These are phyloP conservation scores for Amphiduros pacificus DNA, from an alignment of 2,888 invertebrate species.

Conservation along the genomic window DNA sequence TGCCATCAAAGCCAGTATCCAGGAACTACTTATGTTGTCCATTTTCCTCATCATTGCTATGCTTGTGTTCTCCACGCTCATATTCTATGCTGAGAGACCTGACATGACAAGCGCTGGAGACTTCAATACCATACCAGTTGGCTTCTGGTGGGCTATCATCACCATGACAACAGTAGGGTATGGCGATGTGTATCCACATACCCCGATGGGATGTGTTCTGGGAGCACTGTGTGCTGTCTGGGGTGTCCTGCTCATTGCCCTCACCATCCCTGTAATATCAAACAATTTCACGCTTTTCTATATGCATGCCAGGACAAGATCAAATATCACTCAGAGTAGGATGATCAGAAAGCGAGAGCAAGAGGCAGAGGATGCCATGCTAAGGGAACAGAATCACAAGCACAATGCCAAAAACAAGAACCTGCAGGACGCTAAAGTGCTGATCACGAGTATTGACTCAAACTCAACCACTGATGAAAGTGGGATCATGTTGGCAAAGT, in stretches of 20 bases:
- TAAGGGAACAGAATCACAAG: conserved; percentile 1
- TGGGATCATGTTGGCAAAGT: conserved; percentile 20
- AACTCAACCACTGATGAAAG: conserved; percentile 26
- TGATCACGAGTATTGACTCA: conserved; percentile 20
- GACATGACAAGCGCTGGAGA: conserved; percentile 17
- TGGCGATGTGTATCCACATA: conserved; percentile 51
- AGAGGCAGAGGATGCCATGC: not conserved
- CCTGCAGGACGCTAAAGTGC: conserved; percentile 9
- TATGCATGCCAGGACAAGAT: conserved; percentile 49
- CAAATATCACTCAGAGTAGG: conserved; percentile 13
- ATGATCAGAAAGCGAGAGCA: not conserved
- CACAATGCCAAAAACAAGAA: conserved; percentile 5
- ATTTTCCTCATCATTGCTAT: conserved; percentile 58
- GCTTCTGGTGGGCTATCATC: conserved; percentile 61
- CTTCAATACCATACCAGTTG: conserved; percentile 34
- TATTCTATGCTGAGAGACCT: conserved; percentile 56
- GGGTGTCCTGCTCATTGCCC: conserved; percentile 53
- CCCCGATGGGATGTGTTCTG: conserved; percentile 50
- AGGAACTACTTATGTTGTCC: conserved; percentile 56
- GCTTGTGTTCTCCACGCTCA: conserved; percentile 57
- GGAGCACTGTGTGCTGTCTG: conserved; percentile 52
- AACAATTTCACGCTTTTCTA: conserved; percentile 58
- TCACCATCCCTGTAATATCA: conserved; percentile 57
- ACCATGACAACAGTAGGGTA: conserved; percentile 59
- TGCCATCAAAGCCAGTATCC: conserved; percentile 59